Evolutionary conservation across 2,113 vertebrate genomes (phyloP).

Genomic region (Chloropsis cyanopogon): DNA sequence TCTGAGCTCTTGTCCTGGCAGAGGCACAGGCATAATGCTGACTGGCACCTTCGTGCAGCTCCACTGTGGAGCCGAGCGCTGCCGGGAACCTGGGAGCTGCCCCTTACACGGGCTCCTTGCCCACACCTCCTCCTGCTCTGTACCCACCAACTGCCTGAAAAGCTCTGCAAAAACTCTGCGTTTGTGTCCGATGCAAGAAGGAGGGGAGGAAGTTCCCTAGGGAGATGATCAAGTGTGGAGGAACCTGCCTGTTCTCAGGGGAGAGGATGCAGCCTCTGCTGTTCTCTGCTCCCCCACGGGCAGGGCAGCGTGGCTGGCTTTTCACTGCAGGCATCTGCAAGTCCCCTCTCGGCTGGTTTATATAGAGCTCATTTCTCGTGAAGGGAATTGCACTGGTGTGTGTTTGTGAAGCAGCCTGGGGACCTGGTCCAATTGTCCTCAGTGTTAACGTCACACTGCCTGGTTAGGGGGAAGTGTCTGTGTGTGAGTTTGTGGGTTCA

Average conservation of each 20-base stretch:
- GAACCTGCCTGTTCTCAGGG: neutral
- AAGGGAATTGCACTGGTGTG: neutral
- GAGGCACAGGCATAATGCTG: neutral
- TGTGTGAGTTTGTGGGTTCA: neutral
- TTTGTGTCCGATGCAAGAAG: neutral
- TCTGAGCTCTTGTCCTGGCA: neutral
- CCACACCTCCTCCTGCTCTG: neutral
- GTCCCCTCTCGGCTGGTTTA: neutral
- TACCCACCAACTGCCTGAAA: neutral
- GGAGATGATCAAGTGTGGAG: neutral
- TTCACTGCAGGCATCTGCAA: neutral
- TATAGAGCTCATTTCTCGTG: neutral
- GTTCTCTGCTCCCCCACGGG: neutral
- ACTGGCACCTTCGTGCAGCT: neutral
- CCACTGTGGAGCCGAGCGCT: neutral
- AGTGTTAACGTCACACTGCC: neutral
- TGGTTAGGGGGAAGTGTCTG: neutral
- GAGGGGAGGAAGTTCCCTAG: neutral
- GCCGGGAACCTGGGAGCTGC: neutral
- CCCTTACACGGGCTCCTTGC: neutral
- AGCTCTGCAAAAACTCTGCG: neutral
- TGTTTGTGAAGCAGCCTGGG: conserved; percentile 18
- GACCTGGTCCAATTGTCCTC: conserved; percentile 6
- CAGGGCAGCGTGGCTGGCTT: neutral
- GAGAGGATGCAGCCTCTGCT: neutral